Evolutionary conservation across 2,797 vertebrate genomes (phyloP), one percentile per base, ranked within the genome.

Genomic region (Rhinella marina): DNA sequence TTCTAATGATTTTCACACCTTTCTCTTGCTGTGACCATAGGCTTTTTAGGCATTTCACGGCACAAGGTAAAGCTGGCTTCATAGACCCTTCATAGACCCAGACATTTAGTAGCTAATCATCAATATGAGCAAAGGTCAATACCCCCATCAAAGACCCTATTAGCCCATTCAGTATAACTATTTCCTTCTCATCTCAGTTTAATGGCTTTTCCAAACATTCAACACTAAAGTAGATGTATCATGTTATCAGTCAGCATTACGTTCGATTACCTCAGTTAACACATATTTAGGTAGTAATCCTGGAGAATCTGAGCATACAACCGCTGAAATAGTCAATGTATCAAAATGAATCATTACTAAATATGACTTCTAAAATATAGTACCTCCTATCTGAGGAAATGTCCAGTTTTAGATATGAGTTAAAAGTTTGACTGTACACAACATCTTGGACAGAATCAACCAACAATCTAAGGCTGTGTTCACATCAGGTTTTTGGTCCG

Each of bases 1-100:
- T 88, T 90, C 87, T 95, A 95, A 96, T 95, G 94, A 93, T 94
- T 96, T 96, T 93, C 94, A 91, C 96, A 96, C 93, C 94, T 96
- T 95, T 52, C 57, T 92, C 91, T 90, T 81, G 88, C 91, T 93
- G 92, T 92, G 91, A 27, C 81, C 91, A 90, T 76, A 88, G 82
- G 64, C 91, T 91, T 91, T 88, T 89, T 56, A 87, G 92, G 91
- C 90, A 90, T 93, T 90, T 91, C 90, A 83, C 91, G 61, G 78
- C 29, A 0, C 92, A 92, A 92, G 90, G 87, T 88, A 92, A 89
- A 91, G 83, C 91, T 89, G 91, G 91, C 87, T 92, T 83, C 82
- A 70, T 41, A 72, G 84, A 68, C 48, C n/a, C 87, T 92, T 83
- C 82, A 70, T 41, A 72, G 84, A 68, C 48, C n/a, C n/a, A n/a